Evolutionary conservation across 2,113 vertebrate species (phyloP).

Genomic region (Xenus cinereus): DNA sequence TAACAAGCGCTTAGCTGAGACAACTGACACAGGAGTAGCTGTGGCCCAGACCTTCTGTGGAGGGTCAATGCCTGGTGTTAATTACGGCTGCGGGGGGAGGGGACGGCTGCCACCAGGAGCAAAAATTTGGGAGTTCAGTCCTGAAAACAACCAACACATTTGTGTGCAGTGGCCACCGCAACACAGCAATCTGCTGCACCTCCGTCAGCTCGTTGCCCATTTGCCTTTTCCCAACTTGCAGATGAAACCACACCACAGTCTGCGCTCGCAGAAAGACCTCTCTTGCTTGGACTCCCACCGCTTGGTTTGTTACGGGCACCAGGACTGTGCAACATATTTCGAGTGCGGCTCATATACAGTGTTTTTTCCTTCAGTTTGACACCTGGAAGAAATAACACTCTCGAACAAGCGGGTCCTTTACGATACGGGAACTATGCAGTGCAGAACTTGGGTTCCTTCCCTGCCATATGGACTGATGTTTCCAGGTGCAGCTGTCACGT

Average conservation of each 20-base stretch:
- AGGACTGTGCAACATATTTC: background rate
- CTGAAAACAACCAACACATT: background rate
- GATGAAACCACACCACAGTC: background rate
- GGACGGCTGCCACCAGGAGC: background rate
- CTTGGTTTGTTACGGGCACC: background rate
- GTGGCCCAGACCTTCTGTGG: background rate
- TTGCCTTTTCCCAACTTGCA: background rate
- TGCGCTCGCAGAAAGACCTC: background rate
- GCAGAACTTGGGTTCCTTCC: background rate
- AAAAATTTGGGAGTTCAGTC: background rate
- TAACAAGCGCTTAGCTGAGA: background rate
- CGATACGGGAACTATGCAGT: background rate
- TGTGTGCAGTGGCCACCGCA: background rate
- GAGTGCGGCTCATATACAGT: background rate
- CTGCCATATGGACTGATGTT: background rate
- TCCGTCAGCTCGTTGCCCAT: background rate
- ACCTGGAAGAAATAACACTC: background rate
- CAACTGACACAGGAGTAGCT: background rate
- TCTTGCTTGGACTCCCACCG: background rate
- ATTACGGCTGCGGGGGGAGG: background rate
- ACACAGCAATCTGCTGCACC: background rate
- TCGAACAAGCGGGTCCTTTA: background rate
- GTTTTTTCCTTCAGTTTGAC: background rate
- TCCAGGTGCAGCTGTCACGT: background rate
- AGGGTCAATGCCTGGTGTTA: background rate